Conservation (phyloP, 2,888 invertebrate genomes). For the Hydroisotoma schaefferi region DNA sequence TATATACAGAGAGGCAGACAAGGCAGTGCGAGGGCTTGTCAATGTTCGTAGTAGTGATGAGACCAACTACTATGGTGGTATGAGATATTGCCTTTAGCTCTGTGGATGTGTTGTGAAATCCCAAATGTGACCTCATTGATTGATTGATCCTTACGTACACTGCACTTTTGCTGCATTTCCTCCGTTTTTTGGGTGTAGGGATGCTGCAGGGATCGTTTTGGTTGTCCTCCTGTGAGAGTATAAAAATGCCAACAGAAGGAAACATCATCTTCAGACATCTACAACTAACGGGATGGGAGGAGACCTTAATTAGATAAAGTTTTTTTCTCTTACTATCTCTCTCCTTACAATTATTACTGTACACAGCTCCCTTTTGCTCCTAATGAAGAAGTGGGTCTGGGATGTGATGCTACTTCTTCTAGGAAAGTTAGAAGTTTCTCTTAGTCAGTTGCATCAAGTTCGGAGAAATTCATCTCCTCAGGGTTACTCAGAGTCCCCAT, state of each 20-base stretch:
- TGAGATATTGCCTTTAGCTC: slow-evolving; percentile 14
- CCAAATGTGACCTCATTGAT: slow-evolving; percentile 15
- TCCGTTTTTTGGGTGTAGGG: no score
- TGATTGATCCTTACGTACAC: slow-evolving; percentile 9
- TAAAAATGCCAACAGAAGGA: no score
- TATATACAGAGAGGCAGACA: no score
- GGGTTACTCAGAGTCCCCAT: background rate
- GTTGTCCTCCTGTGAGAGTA: no score
- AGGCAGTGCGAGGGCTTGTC: slow-evolving; percentile 4
- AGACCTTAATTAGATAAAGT: slow-evolving; percentile 14
- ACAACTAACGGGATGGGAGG: slow-evolving; percentile 9
- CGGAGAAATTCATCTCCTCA: slow-evolving; percentile 1
- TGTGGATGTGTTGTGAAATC: no score
- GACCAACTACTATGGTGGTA: slow-evolving; percentile 10
- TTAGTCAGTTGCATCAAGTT: slow-evolving; percentile 1
- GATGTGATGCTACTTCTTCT: no score
- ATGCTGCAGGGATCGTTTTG: no score
- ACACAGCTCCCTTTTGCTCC: background rate
- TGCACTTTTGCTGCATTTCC: background rate
- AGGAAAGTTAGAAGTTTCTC: background rate
- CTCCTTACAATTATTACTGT: no score
- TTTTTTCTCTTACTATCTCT: background rate
- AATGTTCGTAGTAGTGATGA: slow-evolving; percentile 8
- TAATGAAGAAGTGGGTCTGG: no score
- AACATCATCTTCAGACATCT: background rate